Evolutionary conservation across 2,113 vertebrate species (phyloP).

Genomic region (Chloebia gouldiae): DNA sequence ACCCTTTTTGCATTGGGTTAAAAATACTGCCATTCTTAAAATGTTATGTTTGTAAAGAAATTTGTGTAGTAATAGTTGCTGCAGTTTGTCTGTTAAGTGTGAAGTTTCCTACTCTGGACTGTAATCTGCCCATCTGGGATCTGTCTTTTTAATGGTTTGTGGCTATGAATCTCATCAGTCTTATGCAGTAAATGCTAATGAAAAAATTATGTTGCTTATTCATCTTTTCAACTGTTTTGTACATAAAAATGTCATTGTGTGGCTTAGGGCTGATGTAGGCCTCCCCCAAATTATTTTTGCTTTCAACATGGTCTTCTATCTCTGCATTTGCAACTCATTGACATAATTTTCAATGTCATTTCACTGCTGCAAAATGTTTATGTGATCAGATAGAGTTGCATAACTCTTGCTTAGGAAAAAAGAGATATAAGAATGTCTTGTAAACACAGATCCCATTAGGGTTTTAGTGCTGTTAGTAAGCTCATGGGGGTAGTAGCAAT

Average conservation of each 20-base stretch:
- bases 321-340: neutral
- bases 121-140: constrained; percentile 16
- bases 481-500: neutral
- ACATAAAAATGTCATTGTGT: constrained; percentile 34
- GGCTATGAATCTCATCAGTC: neutral
- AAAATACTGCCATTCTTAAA: neutral
- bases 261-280: neutral
- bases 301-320: neutral
- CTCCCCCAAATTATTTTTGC: neutral
- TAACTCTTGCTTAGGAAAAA: neutral
- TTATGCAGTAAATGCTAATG: neutral
- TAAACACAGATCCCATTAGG: neutral
- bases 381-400: neutral
- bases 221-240: neutral
- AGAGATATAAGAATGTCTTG: neutral
- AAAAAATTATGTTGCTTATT: constrained; percentile 29
- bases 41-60: neutral
- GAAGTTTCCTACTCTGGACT: neutral
- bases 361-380: neutral
- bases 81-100: neutral
- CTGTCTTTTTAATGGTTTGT: constrained; percentile 7
- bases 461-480: constrained; percentile 1
- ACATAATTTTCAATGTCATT: neutral
- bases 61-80: neutral
- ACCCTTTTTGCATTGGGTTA: neutral